These are phyloP conservation scores for Crossaster papposus DNA, from an alignment of 53 echinoderm and acorn worm species.

Conservation along the genomic window DNA sequence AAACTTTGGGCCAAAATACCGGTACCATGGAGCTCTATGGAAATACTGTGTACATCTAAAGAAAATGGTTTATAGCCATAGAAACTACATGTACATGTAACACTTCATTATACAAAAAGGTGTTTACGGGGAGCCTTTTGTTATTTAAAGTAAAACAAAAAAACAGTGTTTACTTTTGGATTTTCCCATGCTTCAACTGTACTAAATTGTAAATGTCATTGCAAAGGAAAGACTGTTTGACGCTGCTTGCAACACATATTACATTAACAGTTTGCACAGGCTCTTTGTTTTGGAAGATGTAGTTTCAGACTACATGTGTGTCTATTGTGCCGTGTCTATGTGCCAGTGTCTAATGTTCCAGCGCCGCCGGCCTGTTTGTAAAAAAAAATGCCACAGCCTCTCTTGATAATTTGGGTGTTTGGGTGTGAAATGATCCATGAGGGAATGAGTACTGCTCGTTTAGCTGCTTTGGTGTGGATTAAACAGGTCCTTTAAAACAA, in stretches of 20 bases:
- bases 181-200: too few species aligned
- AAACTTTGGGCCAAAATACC: too few species aligned
- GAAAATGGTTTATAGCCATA: not conserved
- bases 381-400: not conserved
- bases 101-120: too few species aligned
- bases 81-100: too few species aligned
- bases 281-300: not conserved
- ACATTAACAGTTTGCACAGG: not conserved
- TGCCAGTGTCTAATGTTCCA: not conserved
- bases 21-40: too few species aligned
- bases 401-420: not conserved
- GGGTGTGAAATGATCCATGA: not conserved
- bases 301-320: not conserved
- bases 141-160: too few species aligned
- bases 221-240: too few species aligned
- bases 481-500: not conserved
- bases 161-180: too few species aligned
- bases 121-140: too few species aligned
- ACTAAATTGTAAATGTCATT: too few species aligned
- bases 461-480: not conserved
- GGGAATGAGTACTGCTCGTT: not conserved
- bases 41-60: not conserved
- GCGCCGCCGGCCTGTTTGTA: not conserved
- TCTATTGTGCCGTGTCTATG: too few species aligned
- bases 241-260: too few species aligned